Base-by-base conservation (phyloP, 2,113 vertebrate genomes). In the Chloropsis cyanopogon region DNA sequence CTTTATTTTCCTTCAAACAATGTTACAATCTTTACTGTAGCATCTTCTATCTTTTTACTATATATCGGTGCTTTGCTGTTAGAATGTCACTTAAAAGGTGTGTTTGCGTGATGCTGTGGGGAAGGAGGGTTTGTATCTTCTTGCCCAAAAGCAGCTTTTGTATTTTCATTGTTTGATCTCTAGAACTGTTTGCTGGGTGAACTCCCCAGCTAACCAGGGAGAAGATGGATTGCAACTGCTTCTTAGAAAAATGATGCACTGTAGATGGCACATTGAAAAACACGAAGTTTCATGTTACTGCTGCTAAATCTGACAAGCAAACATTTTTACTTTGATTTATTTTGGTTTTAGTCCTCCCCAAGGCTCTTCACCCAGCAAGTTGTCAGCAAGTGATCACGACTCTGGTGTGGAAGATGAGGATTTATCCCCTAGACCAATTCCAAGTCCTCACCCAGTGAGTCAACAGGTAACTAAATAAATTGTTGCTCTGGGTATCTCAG, bases 351-450 rank as follows among this genome's bases (percentile, higher is more conserved):
- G 96, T 68, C 6, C 78, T 92, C 25, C 79, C 20, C 90, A 87
- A 39, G 83, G 86, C 47, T 88, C 79, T 65, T 95, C 97, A 53
- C 96, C 96, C 14, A 96, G 80, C 63, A 98, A 97, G 89, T 37
- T 98, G 44, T 98, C 98, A 41, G 70, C 98, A 88, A 98, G 96
- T 12, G 99, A 99, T 83, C 99, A 98, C 1, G 99, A 99, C 92
- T 99, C 99, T 23, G 99, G 99, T 54, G 98, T 99, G n/a, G 99
- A 99, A 97, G 99, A 99, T 92, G 99, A 99, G 72, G 99, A 99
- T 94, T 96, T 98, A 80, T 99, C 99, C 86, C 99, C 99, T 17
- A 98, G 99, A 56, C 99, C 99, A 28, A 98, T 99, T 89, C 99
- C 99, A n/a, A 99, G 98, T 93, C 99, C 99, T 80, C 99, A 99